Base-by-base conservation (phyloP, 2,888 invertebrate genomes). In the Harpalus rufipes region DNA sequence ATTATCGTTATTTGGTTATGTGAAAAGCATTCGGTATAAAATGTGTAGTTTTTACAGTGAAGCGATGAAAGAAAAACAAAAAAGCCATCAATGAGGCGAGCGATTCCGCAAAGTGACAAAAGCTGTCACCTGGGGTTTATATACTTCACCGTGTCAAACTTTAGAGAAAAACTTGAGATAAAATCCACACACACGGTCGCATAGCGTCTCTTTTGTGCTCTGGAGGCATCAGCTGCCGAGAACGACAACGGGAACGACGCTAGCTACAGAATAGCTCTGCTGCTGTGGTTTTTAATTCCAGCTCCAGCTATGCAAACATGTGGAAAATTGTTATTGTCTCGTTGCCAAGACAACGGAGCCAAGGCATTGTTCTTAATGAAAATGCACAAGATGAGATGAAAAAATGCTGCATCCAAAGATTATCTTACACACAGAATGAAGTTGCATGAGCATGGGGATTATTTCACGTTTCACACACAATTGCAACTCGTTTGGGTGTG, bases 111-210 rank as follows among this genome's bases (percentile, higher is more conserved):
- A 72, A 83, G 83, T 83, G 83, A 83, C 83, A 83, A 76, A 83
- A 61, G 61, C 74, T 74, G 83, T 83, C 83, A 76, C 83, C 58
- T 76, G 83, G 83, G 83, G 74, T 83, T 83, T 72, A 83, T 83
- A 83, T 39, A 83, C 83, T 83, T 61, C 83, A 83, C 39, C 74
- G 74, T 72, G 74, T 83, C 83, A 83, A 83, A 83, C 74, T 83
- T 83, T 83, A 76, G 83, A 83, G 32, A 56, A 82, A 74, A 74
- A 83, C 44, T 65, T 61, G 32, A 82, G 82, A 82, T 58, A 82
- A 82, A 82, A 82, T 59, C 58, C 74, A 44, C 68, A 39, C n/a
- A 7, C 39, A 41, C 32, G 7, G 68, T 12, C 65, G 32, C n/a
- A 65, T 21, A 18, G 65, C 65, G 10, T 12, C 14, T 25, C 21